Base-by-base conservation (phyloP, 2,113 vertebrate genomes). In the Pluvialis apricaria region DNA sequence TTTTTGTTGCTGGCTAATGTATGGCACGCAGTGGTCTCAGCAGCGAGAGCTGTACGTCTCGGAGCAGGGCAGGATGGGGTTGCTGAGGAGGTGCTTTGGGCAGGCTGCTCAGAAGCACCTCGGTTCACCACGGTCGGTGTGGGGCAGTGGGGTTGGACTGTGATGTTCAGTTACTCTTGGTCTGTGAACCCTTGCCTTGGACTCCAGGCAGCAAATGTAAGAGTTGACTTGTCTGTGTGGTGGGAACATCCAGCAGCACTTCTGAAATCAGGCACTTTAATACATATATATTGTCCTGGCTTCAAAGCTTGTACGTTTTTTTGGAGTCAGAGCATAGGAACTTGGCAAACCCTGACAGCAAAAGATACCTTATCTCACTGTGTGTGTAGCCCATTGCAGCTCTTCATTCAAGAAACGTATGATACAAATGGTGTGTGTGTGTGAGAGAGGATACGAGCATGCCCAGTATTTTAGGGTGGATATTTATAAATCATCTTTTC, bases 341-440 rank as follows among this genome's bases (percentile, higher is more conserved):
- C 64, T 51, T 81, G 55, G 61, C 76, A 92, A 83, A 42, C n/a
- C 26, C 45, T 60, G 64, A 15, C 17, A 62, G 60, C 72, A 29
- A 3, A 11, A 52, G 72, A 28, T 28, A 66, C 19, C n/a, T 82
- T 19, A 8, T 71, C 85, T 72, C 0, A 0, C 44, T 2, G 0
- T 9, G 32, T 9, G 19, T 32, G 68, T 57, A 66, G 58, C 65
- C 36, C 44, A 0, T 22, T 72, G 70, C 36, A 52, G 29, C 62
- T 61, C 44, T 49, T 72, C 9, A 15, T 77, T 81, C 61, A 45
- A 15, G 70, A 71, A 82, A 62, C 3, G 2, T 25, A 9, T 1
- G 10, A 4, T 25, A 40, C 15, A 68, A 61, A 49, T 47, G 13
- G 10, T 31, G 24, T 21, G 47, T 16, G 29, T 25, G 45, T 55